Conservation (phyloP, 2,888 invertebrate genomes). For the Koerneria pararmatus region DNA sequence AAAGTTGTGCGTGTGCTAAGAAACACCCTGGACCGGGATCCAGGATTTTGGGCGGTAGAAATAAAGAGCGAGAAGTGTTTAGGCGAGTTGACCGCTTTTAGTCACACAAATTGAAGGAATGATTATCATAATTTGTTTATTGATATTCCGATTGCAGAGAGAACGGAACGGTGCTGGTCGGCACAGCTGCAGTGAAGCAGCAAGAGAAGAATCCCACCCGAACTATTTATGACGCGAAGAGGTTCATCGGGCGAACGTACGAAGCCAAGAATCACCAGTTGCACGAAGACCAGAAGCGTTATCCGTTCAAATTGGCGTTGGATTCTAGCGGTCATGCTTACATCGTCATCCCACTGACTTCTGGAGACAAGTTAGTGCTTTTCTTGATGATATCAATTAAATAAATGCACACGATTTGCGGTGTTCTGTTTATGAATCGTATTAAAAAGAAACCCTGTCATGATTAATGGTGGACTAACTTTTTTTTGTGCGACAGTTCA, state of each 20-base stretch:
- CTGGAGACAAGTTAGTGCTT: constrained; percentile 33
- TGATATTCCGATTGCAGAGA: constrained; percentile 35
- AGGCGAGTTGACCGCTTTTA: too few relatives aligned
- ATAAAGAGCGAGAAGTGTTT: too few relatives aligned
- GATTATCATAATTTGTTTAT: not conserved
- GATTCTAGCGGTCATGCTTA: constrained; percentile 47
- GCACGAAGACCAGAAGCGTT: constrained; percentile 34
- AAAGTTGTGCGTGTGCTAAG: too few relatives aligned
- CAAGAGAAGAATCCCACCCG: constrained; percentile 62
- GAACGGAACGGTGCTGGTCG: constrained; percentile 61
- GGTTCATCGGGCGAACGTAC: constrained; percentile 64
- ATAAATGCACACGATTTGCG: too few relatives aligned
- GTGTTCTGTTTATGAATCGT: too few relatives aligned
- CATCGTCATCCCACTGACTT: constrained; percentile 51
- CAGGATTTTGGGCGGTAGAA: too few relatives aligned
- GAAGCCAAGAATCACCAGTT: constrained; percentile 53
- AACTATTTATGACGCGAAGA: constrained; percentile 65
- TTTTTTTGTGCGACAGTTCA: too few relatives aligned
- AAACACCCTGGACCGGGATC: too few relatives aligned
- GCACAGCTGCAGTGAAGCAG: constrained; percentile 63
- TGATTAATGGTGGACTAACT: too few relatives aligned
- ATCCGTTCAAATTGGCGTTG: constrained; percentile 53
- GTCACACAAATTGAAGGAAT: too few relatives aligned
- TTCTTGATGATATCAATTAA: not conserved
- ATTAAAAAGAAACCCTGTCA: not conserved